These are phyloP conservation scores for Ligdia adustata DNA, from an alignment of 2,888 invertebrate species.

Conservation along the genomic window DNA sequence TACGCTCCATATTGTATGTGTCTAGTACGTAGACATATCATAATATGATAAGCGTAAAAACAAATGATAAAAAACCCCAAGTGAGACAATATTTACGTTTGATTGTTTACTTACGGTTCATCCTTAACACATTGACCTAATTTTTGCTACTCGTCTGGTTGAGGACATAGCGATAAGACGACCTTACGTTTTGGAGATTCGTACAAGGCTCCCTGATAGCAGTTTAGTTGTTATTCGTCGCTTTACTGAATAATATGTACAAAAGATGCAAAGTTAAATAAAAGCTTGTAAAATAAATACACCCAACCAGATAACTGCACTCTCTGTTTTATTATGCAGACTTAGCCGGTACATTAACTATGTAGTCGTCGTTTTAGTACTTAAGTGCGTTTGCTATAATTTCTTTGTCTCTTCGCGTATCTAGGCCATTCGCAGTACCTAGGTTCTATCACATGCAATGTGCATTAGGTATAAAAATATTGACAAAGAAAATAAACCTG, in stretches of 20 bases:
- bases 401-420: not conserved
- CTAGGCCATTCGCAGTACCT: not conserved
- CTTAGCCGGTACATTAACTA: too few relatives aligned
- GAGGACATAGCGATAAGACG: conserved; percentile 16
- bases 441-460: too few relatives aligned
- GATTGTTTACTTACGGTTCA: conserved; percentile 28
- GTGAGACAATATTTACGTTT: conserved; percentile 35
- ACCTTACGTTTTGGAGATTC: conserved; percentile 29
- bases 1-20: too few relatives aligned
- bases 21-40: not conserved
- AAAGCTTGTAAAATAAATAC: too few relatives aligned
- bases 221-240: too few relatives aligned
- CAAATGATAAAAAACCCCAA: conserved; percentile 39
- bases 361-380: too few relatives aligned
- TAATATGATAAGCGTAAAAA: conserved; percentile 21
- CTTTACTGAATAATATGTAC: too few relatives aligned
- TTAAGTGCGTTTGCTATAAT: not conserved
- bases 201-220: conserved; percentile 23
- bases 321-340: too few relatives aligned
- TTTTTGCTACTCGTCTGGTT: not conserved
- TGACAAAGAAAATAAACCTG: too few relatives aligned
- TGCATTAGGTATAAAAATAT: too few relatives aligned
- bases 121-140: conserved; percentile 41
- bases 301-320: too few relatives aligned
- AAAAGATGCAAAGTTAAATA: too few relatives aligned